Percentiles rank a stretch among this genome's conserved stretches.
Evolutionary conservation across 2,797 vertebrate genomes (phyloP).

Genomic region (Molothrus ater): DNA sequence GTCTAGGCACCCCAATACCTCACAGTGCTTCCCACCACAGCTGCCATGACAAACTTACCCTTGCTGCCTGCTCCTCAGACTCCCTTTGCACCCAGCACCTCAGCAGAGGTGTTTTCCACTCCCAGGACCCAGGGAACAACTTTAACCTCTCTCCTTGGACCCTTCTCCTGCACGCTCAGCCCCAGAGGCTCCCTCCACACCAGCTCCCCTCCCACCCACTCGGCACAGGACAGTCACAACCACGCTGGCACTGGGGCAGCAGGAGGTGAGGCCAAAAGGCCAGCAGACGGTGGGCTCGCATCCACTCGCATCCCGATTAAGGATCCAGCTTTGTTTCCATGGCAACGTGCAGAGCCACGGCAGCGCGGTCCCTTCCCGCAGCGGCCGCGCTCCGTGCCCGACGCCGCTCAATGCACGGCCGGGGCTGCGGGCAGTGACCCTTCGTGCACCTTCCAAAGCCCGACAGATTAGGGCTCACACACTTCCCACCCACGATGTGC

Average conservation of each 20-base stretch:
- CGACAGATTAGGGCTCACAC: not conserved
- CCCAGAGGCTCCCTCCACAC: not conserved
- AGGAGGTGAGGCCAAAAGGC: slow-evolving; percentile 7
- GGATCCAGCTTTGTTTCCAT: slow-evolving; percentile 44
- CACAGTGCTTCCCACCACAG: not conserved
- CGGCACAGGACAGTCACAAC: not conserved
- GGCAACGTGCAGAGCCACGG: not conserved
- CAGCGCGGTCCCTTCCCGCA: not conserved
- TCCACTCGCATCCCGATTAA: slow-evolving; percentile 10
- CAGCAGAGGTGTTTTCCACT: not conserved
- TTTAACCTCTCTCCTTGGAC: not conserved
- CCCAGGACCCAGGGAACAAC: not conserved
- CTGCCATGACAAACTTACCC: not conserved
- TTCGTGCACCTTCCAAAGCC: not conserved
- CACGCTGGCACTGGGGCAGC: not conserved
- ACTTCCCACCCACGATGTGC: not conserved
- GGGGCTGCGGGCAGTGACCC: not conserved
- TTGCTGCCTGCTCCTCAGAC: not conserved
- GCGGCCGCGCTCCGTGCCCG: not conserved
- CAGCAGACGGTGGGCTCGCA: not conserved
- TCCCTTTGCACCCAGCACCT: not conserved
- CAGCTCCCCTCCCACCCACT: not conserved
- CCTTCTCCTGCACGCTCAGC: not conserved
- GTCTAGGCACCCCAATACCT: not conserved
- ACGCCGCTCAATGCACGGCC: not conserved